Base-by-base conservation (phyloP, 37 sponge, comb jelly and placozoan species). In the Cliona cf. orientalis region DNA sequence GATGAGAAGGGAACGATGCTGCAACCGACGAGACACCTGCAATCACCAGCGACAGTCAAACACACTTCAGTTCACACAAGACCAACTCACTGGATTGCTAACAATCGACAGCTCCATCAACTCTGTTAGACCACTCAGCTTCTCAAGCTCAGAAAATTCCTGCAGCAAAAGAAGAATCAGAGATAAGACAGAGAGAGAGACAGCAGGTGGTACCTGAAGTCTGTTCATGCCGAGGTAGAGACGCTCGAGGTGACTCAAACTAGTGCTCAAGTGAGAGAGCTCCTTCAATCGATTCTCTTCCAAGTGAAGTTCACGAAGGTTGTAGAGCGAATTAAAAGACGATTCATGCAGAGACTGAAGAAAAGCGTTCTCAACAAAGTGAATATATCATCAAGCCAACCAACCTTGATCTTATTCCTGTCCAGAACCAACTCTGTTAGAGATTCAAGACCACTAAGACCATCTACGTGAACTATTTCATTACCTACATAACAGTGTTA, bases 381-480 rank as follows among this genome's bases (percentile, higher is more conserved):
- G 23, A 49, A 45, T 25, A 63, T 63, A 26, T 29, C 29, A 43
- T 0, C 23, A 9, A 41, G 9, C 7, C 33, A 39, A 56, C 62
- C 19, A 58, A 94, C 95, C 85, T 94, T 93, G 2, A 98, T 89
- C 67, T 91, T 98, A 66, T 98, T 98, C 29, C 97, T 39, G 79
- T 98, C 99, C 63, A 98, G 65, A 6, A 98, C 99, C 12, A 98
- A 86, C 72, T 98, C 99, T 22, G 76, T 78, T 21, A 98, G 79
- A 11, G 69, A 37, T 3, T 62, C 43, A 17, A 91, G 66, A 2
- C 87, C 90, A 36, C 84, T 58, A 38, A 98, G 76, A 25, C 99
- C 97, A 44, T 96, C 99, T 0, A 94, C 88, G 22, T 55, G 43
- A 37, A 44, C 46, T 34, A 97, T 78, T 46, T 97, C 95, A 82